Percentiles rank a stretch among this genome's conserved stretches.
Conservation (phyloP, 23 tunicate genomes). For the Halocynthia roretzi region DNA sequence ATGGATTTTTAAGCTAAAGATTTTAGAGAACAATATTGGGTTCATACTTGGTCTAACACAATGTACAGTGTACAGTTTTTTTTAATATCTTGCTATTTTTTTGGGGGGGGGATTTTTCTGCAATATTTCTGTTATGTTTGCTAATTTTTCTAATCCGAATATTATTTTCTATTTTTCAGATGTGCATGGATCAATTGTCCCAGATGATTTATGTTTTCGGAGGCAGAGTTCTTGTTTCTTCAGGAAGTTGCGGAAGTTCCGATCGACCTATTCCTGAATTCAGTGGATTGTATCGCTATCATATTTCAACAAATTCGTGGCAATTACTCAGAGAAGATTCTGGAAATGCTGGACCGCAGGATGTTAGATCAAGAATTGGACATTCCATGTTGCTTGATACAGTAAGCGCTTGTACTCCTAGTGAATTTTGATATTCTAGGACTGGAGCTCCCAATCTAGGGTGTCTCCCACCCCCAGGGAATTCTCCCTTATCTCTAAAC, state of each 20-base stretch:
- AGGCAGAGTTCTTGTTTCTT: slow-evolving; percentile 49
- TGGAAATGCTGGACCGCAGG: slow-evolving; percentile 92
- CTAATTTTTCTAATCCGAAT: too few relatives aligned
- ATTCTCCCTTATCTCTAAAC: background rate
- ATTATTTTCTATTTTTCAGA: slow-evolving; percentile 11
- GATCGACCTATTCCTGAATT: slow-evolving; percentile 68
- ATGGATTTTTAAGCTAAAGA: too few relatives aligned
- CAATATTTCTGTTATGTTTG: too few relatives aligned
- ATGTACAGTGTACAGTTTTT: too few relatives aligned
- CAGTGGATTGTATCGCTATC: slow-evolving; percentile 78
- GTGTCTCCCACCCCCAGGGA: background rate
- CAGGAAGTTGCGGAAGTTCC: background rate
- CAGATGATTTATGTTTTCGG: slow-evolving; percentile 77
- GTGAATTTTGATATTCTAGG: background rate
- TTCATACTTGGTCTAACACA: too few relatives aligned
- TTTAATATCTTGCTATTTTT: too few relatives aligned
- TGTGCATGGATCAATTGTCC: slow-evolving; percentile 71
- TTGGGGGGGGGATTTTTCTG: too few relatives aligned
- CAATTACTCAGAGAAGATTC: slow-evolving; percentile 72
- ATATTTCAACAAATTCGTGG: slow-evolving; percentile 50
- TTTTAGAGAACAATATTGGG: too few relatives aligned
- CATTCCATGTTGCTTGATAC: slow-evolving; percentile 79
- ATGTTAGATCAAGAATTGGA: slow-evolving; percentile 74
- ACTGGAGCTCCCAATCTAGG: background rate
- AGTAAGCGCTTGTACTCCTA: slow-evolving; percentile 14